Evolutionary conservation across 1,140 invertebrate genomes (phyloP), one percentile per base, ranked within the genome.

Genomic region (Wasmannia auropunctata): DNA sequence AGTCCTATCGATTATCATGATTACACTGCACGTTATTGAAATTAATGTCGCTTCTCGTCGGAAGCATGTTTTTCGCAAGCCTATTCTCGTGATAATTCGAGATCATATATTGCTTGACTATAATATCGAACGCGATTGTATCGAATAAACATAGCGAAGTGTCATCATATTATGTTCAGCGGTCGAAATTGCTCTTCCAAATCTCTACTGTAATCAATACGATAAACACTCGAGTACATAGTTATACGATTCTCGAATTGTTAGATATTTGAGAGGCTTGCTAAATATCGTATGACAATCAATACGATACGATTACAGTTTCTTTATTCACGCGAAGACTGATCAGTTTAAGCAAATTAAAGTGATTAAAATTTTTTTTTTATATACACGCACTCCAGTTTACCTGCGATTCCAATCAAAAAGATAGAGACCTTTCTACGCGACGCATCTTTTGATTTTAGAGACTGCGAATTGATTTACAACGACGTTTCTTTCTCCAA

Each of bases 41-140:
- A 63, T 5, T 19, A 69, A 28, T 62, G 16, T 65, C 46, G 62
- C 22, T 7, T 37, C 40, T 60, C 40, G 37, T 43, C 19, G 56
- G 25, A 31, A 77, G 19, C 75, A 40, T 37, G 31, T n/a, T 22
- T 80, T 31, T 54, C 19, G 22, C 31, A 51, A 25, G 46, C 16
- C 31, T 25, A n/a, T 10, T 80, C 34, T 67, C 34, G 49, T 22
- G 77, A 80, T 80, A 51, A 79, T 79, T 79, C 16, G 31, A 22
- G 76, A 37, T 67, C 31, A n/a, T n/a, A n/a, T n/a, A 37, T 28
- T 40, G 34, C 14, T 80, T 54, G 31, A 31, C 46, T 7, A n/a
- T 25, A 43, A 60, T 25, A 22, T 56, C 51, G n/a, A n/a, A 40
- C 43, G 43, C 60, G 60, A 49, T n/a, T n/a, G 16, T 40, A n/a